Evolutionary conservation across 2,888 invertebrate species (phyloP), one percentile per base, ranked within the genome.

Genomic region (Alentia gelatinosa): DNA sequence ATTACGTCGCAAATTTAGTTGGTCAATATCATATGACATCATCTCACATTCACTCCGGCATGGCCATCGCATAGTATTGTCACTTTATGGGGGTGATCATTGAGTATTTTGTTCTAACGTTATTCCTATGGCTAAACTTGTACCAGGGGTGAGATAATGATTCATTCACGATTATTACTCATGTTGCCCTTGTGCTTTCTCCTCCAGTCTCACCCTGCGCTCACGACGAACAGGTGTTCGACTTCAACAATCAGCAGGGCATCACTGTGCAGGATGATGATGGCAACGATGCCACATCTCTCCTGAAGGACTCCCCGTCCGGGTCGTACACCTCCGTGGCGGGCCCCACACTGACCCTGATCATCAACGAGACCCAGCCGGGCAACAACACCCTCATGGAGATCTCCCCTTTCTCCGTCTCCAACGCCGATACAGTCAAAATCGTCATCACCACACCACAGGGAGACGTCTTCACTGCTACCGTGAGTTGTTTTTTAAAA

Each of bases 301-400:
- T 50, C 30, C 86, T 86, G 1, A 86, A 47, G 86, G 86, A 47
- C 30, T 86, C 86, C 15, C 86, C 86, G 1, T 19, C 47, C 23
- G 86, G 86, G 9, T 3, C 86, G 12, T 86, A 86, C 35, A 50
- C 50, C 1, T 86, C 86, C 1, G 50, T 50, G 12, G 30, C 42
- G n/a, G 86, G 86, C 26, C 86, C 86, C 47, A 86, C 86, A 19
- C 47, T 86, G 42, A 47, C 47, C 4, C 3, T 86, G 47, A 42
- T n/a, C 19, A 5, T 40, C 42, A 47, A 19, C 33, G 86, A 86
- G 30, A 42, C 42, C 5, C 86, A 86, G 86, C 1, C 26, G 1
- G 86, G 86, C 23, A 12, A 23, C 86, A 86, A 86, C 86, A 86
- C 86, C 12, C 86, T 86, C 5, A 86, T 86, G 86, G 86, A 86